Percentiles rank a stretch among this genome's conserved stretches.
Evolutionary conservation across 1,140 invertebrate genomes (phyloP).

Genomic region (Drosophila bifasciata): DNA sequence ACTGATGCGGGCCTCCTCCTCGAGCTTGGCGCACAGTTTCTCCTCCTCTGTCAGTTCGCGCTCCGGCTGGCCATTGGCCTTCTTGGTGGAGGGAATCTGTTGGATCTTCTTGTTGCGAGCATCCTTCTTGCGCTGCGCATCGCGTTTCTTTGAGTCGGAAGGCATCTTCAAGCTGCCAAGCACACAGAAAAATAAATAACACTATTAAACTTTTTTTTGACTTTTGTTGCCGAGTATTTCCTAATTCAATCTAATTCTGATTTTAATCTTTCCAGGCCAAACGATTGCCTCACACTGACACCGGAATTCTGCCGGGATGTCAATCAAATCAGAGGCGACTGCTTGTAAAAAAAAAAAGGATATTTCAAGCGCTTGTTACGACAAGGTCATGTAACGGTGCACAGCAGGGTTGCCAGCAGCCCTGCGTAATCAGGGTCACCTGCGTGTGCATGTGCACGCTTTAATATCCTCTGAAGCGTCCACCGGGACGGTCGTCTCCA

Average conservation of each 20-base stretch:
- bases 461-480: too few relatives aligned
- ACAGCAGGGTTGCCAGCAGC: too few relatives aligned
- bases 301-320: too few relatives aligned
- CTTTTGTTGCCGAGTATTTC: not conserved
- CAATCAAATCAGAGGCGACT: not conserved
- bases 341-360: too few relatives aligned
- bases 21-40: slow-evolving; percentile 93
- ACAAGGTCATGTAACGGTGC: too few relatives aligned
- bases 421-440: too few relatives aligned
- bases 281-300: too few relatives aligned
- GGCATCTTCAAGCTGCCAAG: slow-evolving; percentile 55
- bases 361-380: too few relatives aligned
- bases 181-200: not conserved
- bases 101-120: slow-evolving; percentile 90
- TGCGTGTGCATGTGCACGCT: too few relatives aligned
- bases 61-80: slow-evolving; percentile 77
- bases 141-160: slow-evolving; percentile 93
- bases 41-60: slow-evolving; percentile 87
- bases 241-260: too few relatives aligned
- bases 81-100: slow-evolving; percentile 80
- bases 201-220: slow-evolving; percentile 7
- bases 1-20: slow-evolving; percentile 95
- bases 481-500: too few relatives aligned
- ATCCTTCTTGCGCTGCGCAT: slow-evolving; percentile 98
- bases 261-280: too few relatives aligned